These are phyloP conservation scores for Bambusicola thoracicus DNA, from an alignment of 2,113 vertebrate species.

Conservation along the genomic window DNA sequence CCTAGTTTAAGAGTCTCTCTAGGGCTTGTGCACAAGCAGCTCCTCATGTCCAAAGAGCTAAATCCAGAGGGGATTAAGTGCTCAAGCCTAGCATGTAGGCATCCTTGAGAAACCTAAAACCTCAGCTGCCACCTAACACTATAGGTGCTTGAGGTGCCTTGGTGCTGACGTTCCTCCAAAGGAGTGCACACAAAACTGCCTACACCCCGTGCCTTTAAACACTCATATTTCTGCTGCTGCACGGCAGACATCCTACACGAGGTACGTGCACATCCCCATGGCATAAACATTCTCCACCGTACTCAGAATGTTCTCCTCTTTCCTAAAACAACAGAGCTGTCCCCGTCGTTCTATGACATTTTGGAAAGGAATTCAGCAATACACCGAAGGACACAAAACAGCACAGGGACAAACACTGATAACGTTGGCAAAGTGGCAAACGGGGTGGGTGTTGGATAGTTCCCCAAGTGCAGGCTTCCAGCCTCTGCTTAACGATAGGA, in stretches of 20 bases:
- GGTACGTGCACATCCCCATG: slow-evolving; percentile 57
- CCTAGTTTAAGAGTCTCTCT: slow-evolving; percentile 26
- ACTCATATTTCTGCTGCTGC: neutral
- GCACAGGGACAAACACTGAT: neutral
- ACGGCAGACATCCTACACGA: neutral
- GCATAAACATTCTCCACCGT: neutral
- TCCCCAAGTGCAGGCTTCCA: neutral
- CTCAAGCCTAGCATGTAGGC: slow-evolving; percentile 33
- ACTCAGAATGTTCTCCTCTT: neutral
- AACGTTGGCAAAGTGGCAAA: neutral
- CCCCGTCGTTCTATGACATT: neutral
- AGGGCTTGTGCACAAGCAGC: slow-evolving; percentile 29
- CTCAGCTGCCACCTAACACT: slow-evolving; percentile 24
- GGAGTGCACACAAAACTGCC: neutral
- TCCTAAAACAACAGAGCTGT: neutral
- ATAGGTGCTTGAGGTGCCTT: neutral
- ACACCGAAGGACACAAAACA: neutral
- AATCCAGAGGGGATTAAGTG: slow-evolving; percentile 41
- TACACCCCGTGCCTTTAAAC: neutral
- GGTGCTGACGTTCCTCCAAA: neutral
- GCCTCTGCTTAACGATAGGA: neutral
- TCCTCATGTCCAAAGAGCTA: slow-evolving; percentile 24
- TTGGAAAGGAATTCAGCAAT: slow-evolving; percentile 11
- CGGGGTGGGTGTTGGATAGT: slow-evolving; percentile 1
- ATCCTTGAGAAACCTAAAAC: slow-evolving; percentile 60